These are phyloP conservation scores for Cyclopterus lumpus DNA, from an alignment of 2,797 vertebrate species.

Conservation along the genomic window DNA sequence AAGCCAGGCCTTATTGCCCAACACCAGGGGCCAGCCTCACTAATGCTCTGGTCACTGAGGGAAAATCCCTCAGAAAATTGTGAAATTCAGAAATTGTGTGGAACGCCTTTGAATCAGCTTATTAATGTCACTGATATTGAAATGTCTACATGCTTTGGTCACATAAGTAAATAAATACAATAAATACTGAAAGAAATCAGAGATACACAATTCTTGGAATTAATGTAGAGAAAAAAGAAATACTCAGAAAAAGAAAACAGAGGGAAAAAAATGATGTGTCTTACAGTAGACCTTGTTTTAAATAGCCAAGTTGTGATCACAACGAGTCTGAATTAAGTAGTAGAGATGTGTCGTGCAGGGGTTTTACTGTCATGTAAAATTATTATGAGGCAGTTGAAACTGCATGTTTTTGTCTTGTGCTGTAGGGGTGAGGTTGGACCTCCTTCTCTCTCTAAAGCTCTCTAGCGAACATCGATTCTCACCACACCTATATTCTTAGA, in stretches of 20 bases:
- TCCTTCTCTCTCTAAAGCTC: conserved; percentile 5
- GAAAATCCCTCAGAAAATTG: background rate
- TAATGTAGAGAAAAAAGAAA: background rate
- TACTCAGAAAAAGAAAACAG: background rate
- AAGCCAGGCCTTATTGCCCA: background rate
- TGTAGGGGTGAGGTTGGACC: background rate
- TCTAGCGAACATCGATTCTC: conserved; percentile 30
- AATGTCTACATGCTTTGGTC: conserved; percentile 2
- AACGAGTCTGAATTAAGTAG: background rate
- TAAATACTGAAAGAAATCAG: background rate
- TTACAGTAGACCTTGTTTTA: background rate
- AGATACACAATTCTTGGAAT: background rate
- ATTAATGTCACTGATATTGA: background rate
- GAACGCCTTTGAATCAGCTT: background rate
- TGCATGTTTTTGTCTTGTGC: background rate
- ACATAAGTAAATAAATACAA: background rate
- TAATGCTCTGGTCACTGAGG: background rate
- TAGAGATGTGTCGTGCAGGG: too few species aligned
- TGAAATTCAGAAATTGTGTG: background rate
- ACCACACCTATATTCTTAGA: conserved; percentile 30
- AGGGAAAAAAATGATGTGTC: background rate
- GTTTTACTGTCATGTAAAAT: background rate
- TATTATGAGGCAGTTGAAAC: background rate
- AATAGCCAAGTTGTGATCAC: background rate
- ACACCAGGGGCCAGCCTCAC: background rate